Percentiles rank a stretch among this genome's conserved stretches.
Evolutionary conservation across 2,888 invertebrate species (phyloP).

Genomic region (Philereme vetulata): DNA sequence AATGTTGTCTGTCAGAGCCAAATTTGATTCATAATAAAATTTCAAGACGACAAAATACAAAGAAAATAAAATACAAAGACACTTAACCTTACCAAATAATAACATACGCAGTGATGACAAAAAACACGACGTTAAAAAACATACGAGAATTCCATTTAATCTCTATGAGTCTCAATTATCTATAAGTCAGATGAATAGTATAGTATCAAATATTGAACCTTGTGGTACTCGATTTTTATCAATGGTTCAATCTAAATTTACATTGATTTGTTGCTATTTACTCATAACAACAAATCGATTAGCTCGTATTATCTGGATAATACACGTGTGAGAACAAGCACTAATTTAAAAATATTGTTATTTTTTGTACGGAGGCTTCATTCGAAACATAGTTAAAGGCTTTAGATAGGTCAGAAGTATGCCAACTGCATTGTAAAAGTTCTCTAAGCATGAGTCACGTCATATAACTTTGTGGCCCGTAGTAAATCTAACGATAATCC

Average conservation of each 20-base stretch:
- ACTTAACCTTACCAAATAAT: too few relatives aligned
- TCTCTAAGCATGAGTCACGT: neutral
- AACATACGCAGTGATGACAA: too few relatives aligned
- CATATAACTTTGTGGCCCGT: too few relatives aligned
- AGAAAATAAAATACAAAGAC: too few relatives aligned
- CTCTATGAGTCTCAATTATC: too few relatives aligned
- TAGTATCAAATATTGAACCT: neutral
- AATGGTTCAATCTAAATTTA: neutral
- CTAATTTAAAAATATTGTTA: neutral
- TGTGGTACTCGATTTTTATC: neutral
- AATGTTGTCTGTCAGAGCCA: too few relatives aligned
- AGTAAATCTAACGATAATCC: slow-evolving; percentile 4
- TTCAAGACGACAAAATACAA: too few relatives aligned
- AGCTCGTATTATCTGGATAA: neutral
- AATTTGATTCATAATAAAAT: too few relatives aligned
- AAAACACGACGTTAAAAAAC: neutral
- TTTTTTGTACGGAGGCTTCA: neutral
- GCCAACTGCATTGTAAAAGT: neutral
- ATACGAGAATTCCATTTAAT: neutral
- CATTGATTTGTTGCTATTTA: neutral
- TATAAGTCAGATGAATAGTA: neutral
- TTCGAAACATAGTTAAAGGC: neutral
- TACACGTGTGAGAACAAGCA: neutral
- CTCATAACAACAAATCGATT: too few relatives aligned
- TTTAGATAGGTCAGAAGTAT: neutral